Evolutionary conservation across 2,113 vertebrate genomes (phyloP), one percentile per base, ranked within the genome.

Genomic region (Anarrhichthys ocellatus): DNA sequence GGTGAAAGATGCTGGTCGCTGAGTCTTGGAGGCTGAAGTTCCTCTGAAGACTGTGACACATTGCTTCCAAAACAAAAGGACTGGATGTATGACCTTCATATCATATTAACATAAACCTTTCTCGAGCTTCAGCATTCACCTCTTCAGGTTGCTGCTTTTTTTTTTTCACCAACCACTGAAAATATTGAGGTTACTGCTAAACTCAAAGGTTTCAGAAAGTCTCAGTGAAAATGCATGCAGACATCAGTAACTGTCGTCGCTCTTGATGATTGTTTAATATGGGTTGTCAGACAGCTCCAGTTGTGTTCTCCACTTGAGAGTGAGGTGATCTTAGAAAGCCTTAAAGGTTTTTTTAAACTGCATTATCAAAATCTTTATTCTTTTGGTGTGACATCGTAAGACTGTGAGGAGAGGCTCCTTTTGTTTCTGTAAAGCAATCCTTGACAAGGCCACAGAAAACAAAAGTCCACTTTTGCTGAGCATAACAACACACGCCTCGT

Each of bases 391-490:
- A 56, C 46, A n/a, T 64, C 8, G 73, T 32, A 44, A 58, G 46
- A 54, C 7, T 59, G 32, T 48, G 14, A 67, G 17, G 38, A 32
- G 61, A 61, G 32, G 24, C n/a, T 65, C 42, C n/a, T 50, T 52
- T 54, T 38, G 22, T 66, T 65, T 42, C 66, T 59, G 40, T 34
- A 17, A 67, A 54, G 24, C 44, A 32, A 36, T 75, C 11, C 13
- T 40, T 32, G 44, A 50, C 34, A 61, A 74, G 15, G 69, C 70
- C 50, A 20, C 59, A 29, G 48, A 65, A 72, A 71, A 59, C 56
- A 61, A 44, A 73, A 64, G 58, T 72, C 80, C 66, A 66, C 75
- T 80, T 76, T 76, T 29, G 42, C 34, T 7, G 9, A 44, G n/a
- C 34, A 24, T 56, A 66, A 66, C 68, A 56, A 62, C 18, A 63